phyloP scores from a whole-genome alignment of 1,140 invertebrate genomes.

The Drosophila nebulosa region DNA sequence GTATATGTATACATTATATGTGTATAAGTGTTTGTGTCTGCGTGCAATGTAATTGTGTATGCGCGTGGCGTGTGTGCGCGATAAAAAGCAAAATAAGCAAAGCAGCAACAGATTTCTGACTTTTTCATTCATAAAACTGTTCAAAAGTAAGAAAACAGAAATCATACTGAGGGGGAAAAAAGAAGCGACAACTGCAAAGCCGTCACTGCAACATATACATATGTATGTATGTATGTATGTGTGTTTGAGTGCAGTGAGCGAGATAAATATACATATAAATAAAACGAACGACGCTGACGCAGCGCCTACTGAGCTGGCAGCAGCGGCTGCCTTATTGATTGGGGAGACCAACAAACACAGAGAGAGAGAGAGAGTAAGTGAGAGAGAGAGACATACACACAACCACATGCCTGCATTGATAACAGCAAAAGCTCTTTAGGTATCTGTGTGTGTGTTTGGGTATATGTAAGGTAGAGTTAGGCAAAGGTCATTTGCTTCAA shows the following conservation, averaged over 20 bases:
- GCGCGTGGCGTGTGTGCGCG: constrained; percentile 17
- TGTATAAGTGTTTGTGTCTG: too few species aligned
- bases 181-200: constrained; percentile 10
- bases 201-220: background rate
- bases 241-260: background rate
- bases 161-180: constrained; percentile 18
- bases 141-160: constrained; percentile 36
- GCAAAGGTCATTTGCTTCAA: constrained; percentile 45
- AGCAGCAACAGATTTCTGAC: constrained; percentile 48
- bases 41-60: constrained; percentile 5
- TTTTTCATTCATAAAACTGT: constrained; percentile 73
- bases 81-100: constrained; percentile 19
- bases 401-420: constrained; percentile 1
- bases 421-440: constrained; percentile 14
- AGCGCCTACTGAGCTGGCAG: background rate
- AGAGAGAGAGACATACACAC: background rate
- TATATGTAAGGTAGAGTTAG: constrained; percentile 6
- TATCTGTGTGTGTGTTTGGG: constrained; percentile 4
- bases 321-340: background rate
- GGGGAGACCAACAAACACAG: constrained; percentile 1
- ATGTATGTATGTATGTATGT: background rate
- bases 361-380: background rate
- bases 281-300: constrained; percentile 5
- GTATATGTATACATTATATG: constrained; percentile 8
- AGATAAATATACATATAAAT: constrained; percentile 26